Percentiles rank a stretch among this genome's conserved stretches.
These are phyloP conservation scores for Dynastes hyllus DNA, from an alignment of 2,888 invertebrate genomes.

Conservation along the genomic window DNA sequence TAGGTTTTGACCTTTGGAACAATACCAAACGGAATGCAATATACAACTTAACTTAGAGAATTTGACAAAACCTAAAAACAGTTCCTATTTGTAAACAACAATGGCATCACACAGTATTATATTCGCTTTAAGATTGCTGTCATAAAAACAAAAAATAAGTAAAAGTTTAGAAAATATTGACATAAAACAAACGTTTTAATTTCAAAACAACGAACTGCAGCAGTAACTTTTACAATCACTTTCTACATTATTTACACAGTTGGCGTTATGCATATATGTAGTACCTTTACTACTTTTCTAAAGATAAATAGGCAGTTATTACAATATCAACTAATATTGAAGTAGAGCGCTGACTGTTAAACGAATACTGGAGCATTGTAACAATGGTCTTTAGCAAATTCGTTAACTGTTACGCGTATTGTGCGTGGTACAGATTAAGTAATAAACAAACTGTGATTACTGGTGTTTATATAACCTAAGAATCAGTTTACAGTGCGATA, in stretches of 20 bases:
- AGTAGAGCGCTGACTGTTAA: neutral
- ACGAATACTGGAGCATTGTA: neutral
- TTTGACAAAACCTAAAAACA: too few relatives aligned
- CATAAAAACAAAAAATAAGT: slow-evolving; percentile 8
- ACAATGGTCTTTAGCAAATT: slow-evolving; percentile 2
- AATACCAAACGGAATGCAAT: too few relatives aligned
- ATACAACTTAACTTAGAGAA: too few relatives aligned
- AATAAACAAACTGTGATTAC: slow-evolving; percentile 30
- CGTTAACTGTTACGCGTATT: slow-evolving; percentile 1
- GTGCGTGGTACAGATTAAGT: slow-evolving; percentile 17
- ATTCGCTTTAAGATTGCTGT: too few relatives aligned
- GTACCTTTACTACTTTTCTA: neutral
- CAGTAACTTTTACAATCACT: neutral
- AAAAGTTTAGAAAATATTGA: neutral
- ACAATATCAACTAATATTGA: neutral
- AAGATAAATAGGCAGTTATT: neutral
- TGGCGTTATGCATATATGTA: neutral
- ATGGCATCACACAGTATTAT: too few relatives aligned
- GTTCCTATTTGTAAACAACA: too few relatives aligned
- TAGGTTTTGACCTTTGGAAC: too few relatives aligned
- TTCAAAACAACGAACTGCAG: neutral
- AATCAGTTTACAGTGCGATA: slow-evolving; percentile 29
- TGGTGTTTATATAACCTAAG: slow-evolving; percentile 29
- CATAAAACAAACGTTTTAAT: neutral
- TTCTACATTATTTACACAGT: slow-evolving; percentile 6